Base-by-base conservation (phyloP, 2,888 invertebrate genomes). In the Lasioglossum vierecki region DNA sequence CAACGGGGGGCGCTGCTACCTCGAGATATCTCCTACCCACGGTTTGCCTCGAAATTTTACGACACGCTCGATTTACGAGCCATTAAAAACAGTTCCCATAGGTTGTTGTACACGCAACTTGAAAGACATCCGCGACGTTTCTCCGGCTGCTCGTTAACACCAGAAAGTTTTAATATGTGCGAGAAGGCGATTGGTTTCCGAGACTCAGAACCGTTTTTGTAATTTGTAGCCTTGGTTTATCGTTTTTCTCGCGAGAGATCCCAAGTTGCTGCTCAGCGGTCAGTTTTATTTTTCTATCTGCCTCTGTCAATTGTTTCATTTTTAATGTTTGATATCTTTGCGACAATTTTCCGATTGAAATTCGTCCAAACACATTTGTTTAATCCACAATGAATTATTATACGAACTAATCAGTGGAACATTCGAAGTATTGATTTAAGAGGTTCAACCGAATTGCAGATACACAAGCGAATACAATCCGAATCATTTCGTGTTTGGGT, bases 21-120 rank as follows among this genome's bases (percentile, higher is more conserved):
- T 0, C 3, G 53, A 22, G 49, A 22, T 49, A 49, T 53, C 53
- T 53, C 0, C 22, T 8, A 53, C 1, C 57, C 57, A n/a, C n/a
- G 41, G 18, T 41, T 57, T 8, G 30, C n/a, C 3, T 39, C 15
- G 77, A 49, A 68, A 68, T 70, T 70, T 77, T 77, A 13, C n/a
- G 41, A 46, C 26, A 46, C 39, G 13, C 41, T 22, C 70, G 41
- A 13, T 41, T 71, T 71, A 44, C 18, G 71, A 6, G 71, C 26
- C 39, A 68, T 26, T 44, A 71, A 46, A 26, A 71, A 30, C 9
- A 46, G 44, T 26, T 46, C 26, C 26, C 71, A 18, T 18, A 46
- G 26, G 44, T 71, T 71, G 71, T 15, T 26, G 44, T 70, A 41
- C 35, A 22, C 66, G 35, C 35, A 68, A 53, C 22, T 2, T 35